Conservation (phyloP, 1,140 invertebrate genomes). For the Dendroctonus valens region DNA sequence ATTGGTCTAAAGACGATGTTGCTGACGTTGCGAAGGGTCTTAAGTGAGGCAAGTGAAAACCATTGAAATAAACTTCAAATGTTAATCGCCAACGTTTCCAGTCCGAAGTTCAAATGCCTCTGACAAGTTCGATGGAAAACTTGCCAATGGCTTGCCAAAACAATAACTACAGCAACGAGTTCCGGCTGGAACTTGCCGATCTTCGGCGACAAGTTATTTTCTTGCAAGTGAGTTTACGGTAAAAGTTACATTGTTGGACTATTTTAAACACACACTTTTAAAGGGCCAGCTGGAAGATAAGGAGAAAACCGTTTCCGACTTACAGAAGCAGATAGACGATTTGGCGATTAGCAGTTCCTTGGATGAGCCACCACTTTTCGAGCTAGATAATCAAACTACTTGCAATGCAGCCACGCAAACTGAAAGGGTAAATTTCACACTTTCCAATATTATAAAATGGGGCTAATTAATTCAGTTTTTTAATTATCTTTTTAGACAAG, state of each 20-base stretch:
- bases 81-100: too few relatives aligned
- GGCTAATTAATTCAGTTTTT: too few relatives aligned
- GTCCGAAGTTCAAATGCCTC: too few relatives aligned
- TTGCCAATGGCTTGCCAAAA: not conserved
- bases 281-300: constrained; percentile 70
- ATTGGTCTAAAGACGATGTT: constrained; percentile 77
- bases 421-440: constrained; percentile 57
- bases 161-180: constrained; percentile 53
- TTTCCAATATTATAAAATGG: constrained; percentile 22
- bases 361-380: not conserved
- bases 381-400: constrained; percentile 31
- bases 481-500: constrained; percentile 8
- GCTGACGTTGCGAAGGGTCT: constrained; percentile 70
- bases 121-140: not conserved
- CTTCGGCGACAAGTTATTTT: constrained; percentile 74
- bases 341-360: constrained; percentile 50
- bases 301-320: constrained; percentile 64
- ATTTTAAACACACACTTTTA: not conserved
- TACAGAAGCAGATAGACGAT: constrained; percentile 63
- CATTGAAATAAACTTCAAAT: not conserved
- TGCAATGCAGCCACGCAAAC: constrained; percentile 72
- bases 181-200: constrained; percentile 68
- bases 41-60: constrained; percentile 66
- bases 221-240: constrained; percentile 54
- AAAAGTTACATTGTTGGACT: not conserved